Percentiles rank a stretch among this genome's conserved stretches.
These are phyloP conservation scores for Halictus rubicundus DNA, from an alignment of 1,140 invertebrate species.

Conservation along the genomic window DNA sequence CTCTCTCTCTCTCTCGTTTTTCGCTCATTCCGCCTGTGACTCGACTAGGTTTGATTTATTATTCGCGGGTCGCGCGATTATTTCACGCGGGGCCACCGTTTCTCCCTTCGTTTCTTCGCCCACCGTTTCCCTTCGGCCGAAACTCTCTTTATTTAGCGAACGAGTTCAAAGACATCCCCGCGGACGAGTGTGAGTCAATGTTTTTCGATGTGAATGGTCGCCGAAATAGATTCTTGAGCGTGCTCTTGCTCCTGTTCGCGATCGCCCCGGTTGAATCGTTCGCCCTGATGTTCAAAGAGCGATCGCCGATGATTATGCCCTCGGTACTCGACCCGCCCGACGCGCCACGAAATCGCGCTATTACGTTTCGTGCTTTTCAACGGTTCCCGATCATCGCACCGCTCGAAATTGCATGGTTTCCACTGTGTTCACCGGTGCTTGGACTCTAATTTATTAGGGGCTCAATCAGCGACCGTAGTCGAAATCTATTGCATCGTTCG, in stretches of 20 bases:
- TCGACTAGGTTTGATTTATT: conserved; percentile 57
- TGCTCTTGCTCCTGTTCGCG: conserved; percentile 31
- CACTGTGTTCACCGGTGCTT: too few species aligned
- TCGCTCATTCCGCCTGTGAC: conserved; percentile 7
- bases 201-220: conserved; percentile 73
- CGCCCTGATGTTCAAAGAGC: conserved; percentile 13
- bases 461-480: too few species aligned
- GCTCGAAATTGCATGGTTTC: too few species aligned
- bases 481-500: too few species aligned
- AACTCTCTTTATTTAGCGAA: conserved; percentile 71
- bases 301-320: conserved; percentile 14
- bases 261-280: conserved; percentile 40
- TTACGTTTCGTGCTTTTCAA: too few species aligned
- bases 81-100: conserved; percentile 48
- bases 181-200: conserved; percentile 69
- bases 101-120: not conserved
- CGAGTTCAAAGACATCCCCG: conserved; percentile 72
- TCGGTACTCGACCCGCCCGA: too few species aligned
- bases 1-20: conserved; percentile 6
- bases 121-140: conserved; percentile 12
- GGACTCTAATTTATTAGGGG: too few species aligned
- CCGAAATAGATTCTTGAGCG: conserved; percentile 69
- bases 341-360: not conserved
- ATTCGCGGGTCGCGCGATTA: conserved; percentile 56
- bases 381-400: too few species aligned